Evolutionary conservation across 2,797 vertebrate species (phyloP), one percentile per base, ranked within the genome.

Genomic region (Myoxocephalus aenaeus): DNA sequence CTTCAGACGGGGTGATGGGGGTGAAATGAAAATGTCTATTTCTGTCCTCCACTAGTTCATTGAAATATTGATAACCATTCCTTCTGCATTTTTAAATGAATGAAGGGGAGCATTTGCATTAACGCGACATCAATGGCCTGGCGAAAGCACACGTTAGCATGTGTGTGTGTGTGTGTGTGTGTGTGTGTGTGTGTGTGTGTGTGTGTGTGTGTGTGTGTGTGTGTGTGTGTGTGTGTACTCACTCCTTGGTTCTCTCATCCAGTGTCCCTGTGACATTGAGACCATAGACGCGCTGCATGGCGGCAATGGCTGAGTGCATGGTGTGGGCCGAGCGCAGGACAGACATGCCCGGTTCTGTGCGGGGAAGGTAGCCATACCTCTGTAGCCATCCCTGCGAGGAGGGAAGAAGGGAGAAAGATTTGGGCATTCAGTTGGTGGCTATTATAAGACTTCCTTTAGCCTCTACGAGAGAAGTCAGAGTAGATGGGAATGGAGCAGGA

Each of bases 211-310:
- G 40, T 42, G 13, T 42, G 40, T 42, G 40, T 42, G 40, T 42
- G 40, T 42, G 40, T 42, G 13, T 42, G 40, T 42, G 25, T 63
- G 51, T 69, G 61, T 48, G 12, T 94, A 97, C 98, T 99, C 96
- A 99, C 98, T 96, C 96, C 87, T 97, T 96, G 82, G 98, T 99
- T 85, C 92, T 96, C 86, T 96, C 96, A 96, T 99, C 97, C 95
- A 99, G 96, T 88, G 96, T 97, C 92, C 97, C 97, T 75, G 98
- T 99, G 96, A 98, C 94, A 94, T 98, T 98, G 93, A 99, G 98
- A 85, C 97, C 98, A 70, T 99, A 99, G 91, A 97, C 95, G 78
- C 96, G 97, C 95, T 99, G 98, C 98, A 99, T 99, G 92, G 98
- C 96, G 90, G 97, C 96, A 79, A 99, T 96, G 92, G 98, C 98